Percentiles rank a stretch among this genome's conserved stretches.
Evolutionary conservation across 2,888 invertebrate genomes (phyloP).

Genomic region (Dryococelus australis): DNA sequence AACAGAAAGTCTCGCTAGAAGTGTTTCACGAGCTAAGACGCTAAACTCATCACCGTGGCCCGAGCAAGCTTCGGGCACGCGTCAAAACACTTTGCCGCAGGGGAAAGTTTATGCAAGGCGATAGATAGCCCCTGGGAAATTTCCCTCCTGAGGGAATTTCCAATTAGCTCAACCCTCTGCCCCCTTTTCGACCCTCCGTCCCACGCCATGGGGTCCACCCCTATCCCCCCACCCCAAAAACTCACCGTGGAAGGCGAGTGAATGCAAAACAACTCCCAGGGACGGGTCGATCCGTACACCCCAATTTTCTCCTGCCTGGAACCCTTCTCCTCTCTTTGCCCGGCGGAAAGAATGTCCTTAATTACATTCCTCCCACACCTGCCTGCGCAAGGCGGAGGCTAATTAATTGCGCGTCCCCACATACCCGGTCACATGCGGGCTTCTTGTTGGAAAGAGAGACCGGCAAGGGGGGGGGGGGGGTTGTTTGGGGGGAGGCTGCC

Average conservation of each 20-base stretch:
- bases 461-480: too few species aligned
- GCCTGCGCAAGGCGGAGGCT: background rate
- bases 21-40: background rate
- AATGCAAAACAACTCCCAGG: background rate
- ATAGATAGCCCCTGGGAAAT: constrained; percentile 5
- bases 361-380: constrained; percentile 11
- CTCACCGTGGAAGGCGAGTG: background rate
- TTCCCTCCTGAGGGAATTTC: constrained; percentile 9
- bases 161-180: background rate
- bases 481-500: too few species aligned
- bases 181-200: background rate
- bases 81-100: background rate
- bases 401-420: constrained; percentile 16
- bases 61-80: background rate
- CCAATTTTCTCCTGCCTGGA: background rate
- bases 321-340: background rate
- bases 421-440: background rate
- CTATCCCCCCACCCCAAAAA: too few species aligned
- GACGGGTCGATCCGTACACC: background rate
- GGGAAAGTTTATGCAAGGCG: background rate
- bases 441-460: too few species aligned
- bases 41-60: background rate
- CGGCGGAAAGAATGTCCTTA: background rate
- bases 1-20: too few species aligned
- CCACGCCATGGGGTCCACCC: too few species aligned